A percentile compares a stretch with the other conserved stretches of the same genome.
These are phyloP conservation scores for Dreissena rostriformis DNA, from an alignment of 1,140 invertebrate species.

Conservation along the genomic window DNA sequence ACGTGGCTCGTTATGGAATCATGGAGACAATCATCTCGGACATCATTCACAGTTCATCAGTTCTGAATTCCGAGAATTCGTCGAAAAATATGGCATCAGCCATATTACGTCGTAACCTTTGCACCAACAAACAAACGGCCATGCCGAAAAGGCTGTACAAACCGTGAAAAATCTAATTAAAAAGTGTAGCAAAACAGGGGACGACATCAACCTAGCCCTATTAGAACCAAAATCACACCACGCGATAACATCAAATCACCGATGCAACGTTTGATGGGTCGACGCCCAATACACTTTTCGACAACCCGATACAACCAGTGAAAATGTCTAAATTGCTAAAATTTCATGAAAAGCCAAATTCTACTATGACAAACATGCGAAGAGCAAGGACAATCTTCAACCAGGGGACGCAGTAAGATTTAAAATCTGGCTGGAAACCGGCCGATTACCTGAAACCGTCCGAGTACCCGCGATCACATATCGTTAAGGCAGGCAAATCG, in stretches of 20 bases:
- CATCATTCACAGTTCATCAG: not conserved
- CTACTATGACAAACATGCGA: conserved; percentile 15
- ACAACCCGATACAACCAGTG: too few relatives aligned
- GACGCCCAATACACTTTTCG: too few relatives aligned
- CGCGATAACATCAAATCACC: too few relatives aligned
- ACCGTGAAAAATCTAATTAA: too few relatives aligned
- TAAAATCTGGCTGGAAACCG: not conserved
- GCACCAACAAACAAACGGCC: too few relatives aligned
- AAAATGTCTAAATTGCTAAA: too few relatives aligned
- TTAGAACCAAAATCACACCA: too few relatives aligned
- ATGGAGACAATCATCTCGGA: conserved; percentile 6
- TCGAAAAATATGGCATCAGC: not conserved
- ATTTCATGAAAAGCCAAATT: not conserved
- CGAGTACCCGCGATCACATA: conserved; percentile 2
- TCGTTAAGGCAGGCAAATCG: not conserved
- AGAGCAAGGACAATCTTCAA: not conserved
- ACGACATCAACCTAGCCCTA: too few relatives aligned
- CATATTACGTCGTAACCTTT: too few relatives aligned
- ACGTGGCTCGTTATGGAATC: conserved; percentile 45
- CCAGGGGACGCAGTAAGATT: not conserved
- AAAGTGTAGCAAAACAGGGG: too few relatives aligned
- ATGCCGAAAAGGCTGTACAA: too few relatives aligned
- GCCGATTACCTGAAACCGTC: not conserved
- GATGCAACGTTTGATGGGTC: too few relatives aligned
- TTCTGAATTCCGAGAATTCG: not conserved